Evolutionary conservation across 2,888 invertebrate genomes (phyloP).

Genomic region (Autographa pulchrina): DNA sequence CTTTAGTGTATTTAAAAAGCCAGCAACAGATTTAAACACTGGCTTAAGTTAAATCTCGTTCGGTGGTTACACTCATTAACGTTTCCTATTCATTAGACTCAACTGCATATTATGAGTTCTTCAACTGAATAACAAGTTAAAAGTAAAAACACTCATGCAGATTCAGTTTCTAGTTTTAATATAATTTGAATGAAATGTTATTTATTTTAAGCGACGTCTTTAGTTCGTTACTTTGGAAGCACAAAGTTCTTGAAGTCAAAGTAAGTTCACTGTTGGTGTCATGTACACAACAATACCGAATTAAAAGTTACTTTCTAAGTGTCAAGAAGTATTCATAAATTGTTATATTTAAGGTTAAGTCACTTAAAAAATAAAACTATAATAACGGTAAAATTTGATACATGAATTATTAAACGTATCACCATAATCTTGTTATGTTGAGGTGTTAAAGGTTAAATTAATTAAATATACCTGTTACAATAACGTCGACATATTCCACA

Average conservation of each 20-base stretch:
- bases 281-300: background rate
- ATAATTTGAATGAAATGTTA: background rate
- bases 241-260: background rate
- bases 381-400: no score
- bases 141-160: background rate
- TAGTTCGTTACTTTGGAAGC: background rate
- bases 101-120: no score
- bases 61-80: no score
- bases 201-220: background rate
- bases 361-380: constrained; percentile 5
- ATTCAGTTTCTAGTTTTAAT: background rate
- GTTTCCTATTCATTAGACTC: no score
- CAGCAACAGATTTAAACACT: no score
- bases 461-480: constrained; percentile 20
- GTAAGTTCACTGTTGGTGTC: background rate
- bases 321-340: background rate
- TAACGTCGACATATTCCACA: background rate
- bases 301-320: background rate
- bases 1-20: no score
- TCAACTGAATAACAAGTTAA: background rate
- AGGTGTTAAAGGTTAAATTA: constrained; percentile 28
- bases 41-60: no score
- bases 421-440: background rate
- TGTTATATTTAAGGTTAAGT: background rate
- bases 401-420: no score